Evolutionary conservation across 23 tunicate genomes (phyloP).

Genomic region (Phallusia fumigata): DNA sequence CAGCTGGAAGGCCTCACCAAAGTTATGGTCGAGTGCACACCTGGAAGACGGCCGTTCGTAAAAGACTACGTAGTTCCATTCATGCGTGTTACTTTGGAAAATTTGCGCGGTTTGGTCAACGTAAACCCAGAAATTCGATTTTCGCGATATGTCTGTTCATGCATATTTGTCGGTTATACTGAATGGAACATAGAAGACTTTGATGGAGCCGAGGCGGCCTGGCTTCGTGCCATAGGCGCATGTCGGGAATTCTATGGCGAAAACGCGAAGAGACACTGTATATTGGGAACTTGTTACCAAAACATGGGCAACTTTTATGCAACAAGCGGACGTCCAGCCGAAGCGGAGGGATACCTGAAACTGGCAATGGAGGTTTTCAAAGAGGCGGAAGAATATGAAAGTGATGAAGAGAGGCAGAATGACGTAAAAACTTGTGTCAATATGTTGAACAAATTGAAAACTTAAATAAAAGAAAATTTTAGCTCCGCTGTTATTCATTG

Average conservation of each 20-base stretch:
- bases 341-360: neutral
- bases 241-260: neutral
- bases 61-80: slow-evolving; percentile 3
- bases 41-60: neutral
- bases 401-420: neutral
- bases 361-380: neutral
- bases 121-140: neutral
- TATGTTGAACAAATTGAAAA: neutral
- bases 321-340: neutral
- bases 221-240: neutral
- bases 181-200: neutral
- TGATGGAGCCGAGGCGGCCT: neutral
- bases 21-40: neutral
- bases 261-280: neutral
- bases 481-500: too few species aligned
- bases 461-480: too few species aligned
- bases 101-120: neutral
- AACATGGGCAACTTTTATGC: neutral
- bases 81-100: neutral
- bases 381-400: neutral
- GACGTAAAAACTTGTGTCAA: neutral
- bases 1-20: neutral
- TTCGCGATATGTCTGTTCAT: neutral
- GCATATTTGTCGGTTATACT: neutral
- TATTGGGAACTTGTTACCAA: neutral